Evolutionary conservation across 2,888 invertebrate species (phyloP).

Genomic region (Deladenus siricidicola): DNA sequence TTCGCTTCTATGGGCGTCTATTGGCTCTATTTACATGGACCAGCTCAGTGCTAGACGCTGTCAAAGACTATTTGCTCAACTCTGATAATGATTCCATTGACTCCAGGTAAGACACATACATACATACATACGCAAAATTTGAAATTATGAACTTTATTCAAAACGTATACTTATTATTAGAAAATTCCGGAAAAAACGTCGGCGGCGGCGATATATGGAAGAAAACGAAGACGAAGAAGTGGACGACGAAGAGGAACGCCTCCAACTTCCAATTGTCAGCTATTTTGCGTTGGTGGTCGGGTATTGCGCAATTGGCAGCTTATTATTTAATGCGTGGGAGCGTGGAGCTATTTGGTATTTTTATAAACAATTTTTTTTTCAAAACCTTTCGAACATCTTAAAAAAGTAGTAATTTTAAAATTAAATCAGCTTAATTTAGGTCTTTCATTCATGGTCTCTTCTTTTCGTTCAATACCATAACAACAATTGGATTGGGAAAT

Average conservation of each 20-base stretch:
- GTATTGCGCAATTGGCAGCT: constrained; percentile 50
- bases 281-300: constrained; percentile 53
- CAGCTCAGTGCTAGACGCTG: constrained; percentile 39
- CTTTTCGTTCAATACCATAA: constrained; percentile 54
- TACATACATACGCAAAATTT: neutral
- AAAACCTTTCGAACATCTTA: neutral
- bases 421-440: constrained; percentile 31
- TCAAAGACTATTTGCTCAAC: constrained; percentile 25
- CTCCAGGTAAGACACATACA: constrained; percentile 30
- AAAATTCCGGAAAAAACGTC: constrained; percentile 32
- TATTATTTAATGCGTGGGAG: constrained; percentile 19
- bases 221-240: constrained; percentile 21
- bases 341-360: neutral
- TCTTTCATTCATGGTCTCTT: constrained; percentile 54
- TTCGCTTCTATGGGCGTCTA: constrained; percentile 47
- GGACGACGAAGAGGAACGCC: constrained; percentile 33
- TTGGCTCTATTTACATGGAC: constrained; percentile 42
- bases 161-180: constrained; percentile 23
- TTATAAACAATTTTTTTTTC: neutral
- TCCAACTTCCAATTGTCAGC: constrained; percentile 52
- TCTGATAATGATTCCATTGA: constrained; percentile 48
- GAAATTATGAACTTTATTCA: too few species aligned
- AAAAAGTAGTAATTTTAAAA: neutral
- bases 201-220: constrained; percentile 26
- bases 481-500: constrained; percentile 53